These are phyloP conservation scores for Falco naumanni DNA, from an alignment of 2,797 vertebrate species.

Conservation along the genomic window DNA sequence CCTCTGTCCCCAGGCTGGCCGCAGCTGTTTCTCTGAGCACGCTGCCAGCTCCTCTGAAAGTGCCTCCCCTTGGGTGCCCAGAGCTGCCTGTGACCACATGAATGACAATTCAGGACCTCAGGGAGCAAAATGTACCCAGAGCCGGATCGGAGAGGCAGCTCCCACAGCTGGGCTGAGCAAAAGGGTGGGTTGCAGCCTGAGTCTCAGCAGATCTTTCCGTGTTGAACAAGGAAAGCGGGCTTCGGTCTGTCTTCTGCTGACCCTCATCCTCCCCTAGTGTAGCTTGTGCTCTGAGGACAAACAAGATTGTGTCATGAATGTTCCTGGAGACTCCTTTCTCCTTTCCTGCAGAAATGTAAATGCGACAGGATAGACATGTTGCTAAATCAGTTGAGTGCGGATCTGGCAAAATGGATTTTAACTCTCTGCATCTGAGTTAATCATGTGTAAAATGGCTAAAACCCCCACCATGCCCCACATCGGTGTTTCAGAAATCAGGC, in stretches of 20 bases:
- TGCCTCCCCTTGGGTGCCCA: neutral
- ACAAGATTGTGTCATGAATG: neutral
- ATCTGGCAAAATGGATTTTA: neutral
- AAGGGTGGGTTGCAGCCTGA: neutral
- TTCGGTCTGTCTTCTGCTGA: neutral
- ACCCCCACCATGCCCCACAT: neutral
- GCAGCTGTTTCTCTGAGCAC: neutral
- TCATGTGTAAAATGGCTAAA: neutral
- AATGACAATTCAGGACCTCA: neutral
- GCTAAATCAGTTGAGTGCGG: neutral
- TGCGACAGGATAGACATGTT: neutral
- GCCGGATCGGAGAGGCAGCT: rapidly evolving
- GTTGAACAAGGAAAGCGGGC: neutral
- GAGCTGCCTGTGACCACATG: neutral
- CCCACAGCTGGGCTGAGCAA: neutral
- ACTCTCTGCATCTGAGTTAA: neutral
- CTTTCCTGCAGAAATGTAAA: neutral
- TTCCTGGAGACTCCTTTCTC: neutral
- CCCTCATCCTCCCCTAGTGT: neutral
- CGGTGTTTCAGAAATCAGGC: neutral
- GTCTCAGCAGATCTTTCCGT: neutral
- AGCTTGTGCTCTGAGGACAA: neutral
- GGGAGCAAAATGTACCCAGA: neutral
- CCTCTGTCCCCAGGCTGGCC: neutral
- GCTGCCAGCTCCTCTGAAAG: neutral